Percentiles rank a stretch among this genome's conserved stretches.
These are phyloP conservation scores for Molothrus aeneus DNA, from an alignment of 2,797 vertebrate genomes.

Conservation along the genomic window DNA sequence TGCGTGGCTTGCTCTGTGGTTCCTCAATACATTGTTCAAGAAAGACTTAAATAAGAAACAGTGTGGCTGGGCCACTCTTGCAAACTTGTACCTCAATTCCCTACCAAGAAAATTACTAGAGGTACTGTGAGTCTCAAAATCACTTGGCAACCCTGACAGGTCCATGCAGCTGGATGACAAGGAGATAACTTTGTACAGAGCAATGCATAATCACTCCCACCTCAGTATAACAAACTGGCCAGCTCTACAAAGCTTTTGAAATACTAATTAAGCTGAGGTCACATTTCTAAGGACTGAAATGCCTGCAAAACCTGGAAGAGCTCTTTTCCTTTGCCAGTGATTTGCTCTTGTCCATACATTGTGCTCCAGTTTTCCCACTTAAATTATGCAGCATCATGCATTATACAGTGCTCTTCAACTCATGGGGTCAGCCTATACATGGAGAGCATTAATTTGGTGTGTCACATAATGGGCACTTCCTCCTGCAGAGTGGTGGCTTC, in stretches of 20 bases:
- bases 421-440: constrained; percentile 4
- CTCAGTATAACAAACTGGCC: neutral
- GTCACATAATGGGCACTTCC: neutral
- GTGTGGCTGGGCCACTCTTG: neutral
- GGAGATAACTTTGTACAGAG: neutral
- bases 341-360: neutral
- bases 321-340: neutral
- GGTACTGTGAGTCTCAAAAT: neutral
- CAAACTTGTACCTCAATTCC: neutral
- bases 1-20: neutral
- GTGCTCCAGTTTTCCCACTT: constrained; percentile 16
- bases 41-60: neutral
- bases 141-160: neutral
- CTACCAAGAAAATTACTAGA: neutral
- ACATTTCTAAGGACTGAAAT: neutral
- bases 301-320: neutral
- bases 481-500: neutral
- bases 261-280: neutral
- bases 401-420: constrained; percentile 14
- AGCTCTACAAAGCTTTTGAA: neutral
- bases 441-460: constrained; percentile 4
- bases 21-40: neutral
- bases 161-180: neutral
- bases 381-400: constrained; percentile 42
- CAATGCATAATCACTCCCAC: neutral